Conservation (phyloP, 2,113 vertebrate species). For the Donacobius atricapilla region DNA sequence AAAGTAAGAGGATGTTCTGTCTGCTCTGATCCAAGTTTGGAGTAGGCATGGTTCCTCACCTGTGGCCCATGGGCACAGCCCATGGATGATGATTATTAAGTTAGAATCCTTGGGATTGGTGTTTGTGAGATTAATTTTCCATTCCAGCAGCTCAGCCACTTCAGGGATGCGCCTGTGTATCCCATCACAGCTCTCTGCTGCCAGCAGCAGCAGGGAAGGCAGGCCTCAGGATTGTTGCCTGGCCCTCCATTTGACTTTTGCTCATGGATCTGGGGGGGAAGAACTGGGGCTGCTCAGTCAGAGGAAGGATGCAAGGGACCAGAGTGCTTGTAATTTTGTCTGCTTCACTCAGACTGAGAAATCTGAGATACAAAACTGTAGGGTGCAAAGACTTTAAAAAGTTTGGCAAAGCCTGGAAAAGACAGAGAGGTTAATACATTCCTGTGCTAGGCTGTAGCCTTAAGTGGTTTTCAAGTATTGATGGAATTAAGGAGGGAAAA, state of each 20-base stretch:
- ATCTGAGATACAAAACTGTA: background rate
- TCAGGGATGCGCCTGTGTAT: background rate
- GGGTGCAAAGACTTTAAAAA: background rate
- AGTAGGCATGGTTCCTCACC: background rate
- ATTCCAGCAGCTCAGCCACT: background rate
- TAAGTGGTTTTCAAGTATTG: background rate
- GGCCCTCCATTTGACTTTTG: background rate
- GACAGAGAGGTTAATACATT: background rate
- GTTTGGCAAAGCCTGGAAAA: background rate
- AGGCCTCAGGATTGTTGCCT: fast-evolving
- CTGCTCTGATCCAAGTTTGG: background rate
- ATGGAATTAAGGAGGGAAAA: background rate
- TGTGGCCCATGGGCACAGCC: background rate
- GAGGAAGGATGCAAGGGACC: background rate
- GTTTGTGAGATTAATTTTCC: background rate
- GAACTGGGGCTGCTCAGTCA: background rate
- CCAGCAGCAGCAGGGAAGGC: background rate
- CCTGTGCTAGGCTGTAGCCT: background rate
- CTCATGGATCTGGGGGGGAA: background rate
- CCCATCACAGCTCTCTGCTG: background rate
- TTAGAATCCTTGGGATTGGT: background rate
- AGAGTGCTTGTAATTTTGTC: background rate
- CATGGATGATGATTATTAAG: background rate
- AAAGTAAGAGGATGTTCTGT: background rate
- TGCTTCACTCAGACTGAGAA: background rate